Conservation (phyloP, 2,797 vertebrate species). For the Mycteria americana region DNA sequence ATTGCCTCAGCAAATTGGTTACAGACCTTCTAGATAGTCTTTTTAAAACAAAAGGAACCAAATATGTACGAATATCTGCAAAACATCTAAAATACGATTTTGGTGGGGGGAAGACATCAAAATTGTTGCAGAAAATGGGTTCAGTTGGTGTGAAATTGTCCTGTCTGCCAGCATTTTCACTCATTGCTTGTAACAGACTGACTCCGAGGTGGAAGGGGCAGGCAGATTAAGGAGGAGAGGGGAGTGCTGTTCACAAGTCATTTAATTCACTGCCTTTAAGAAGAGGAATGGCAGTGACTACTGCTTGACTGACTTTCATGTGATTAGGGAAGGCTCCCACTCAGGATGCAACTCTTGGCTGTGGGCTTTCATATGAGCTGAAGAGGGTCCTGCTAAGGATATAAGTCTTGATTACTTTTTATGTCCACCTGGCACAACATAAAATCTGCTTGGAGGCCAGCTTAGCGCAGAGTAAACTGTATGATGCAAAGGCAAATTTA, state of each 20-base stretch:
- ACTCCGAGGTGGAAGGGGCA: background rate
- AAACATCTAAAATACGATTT: background rate
- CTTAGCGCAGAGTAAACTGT: background rate
- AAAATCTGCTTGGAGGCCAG: background rate
- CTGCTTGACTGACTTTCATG: background rate
- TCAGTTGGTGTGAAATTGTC: background rate
- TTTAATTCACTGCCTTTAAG: background rate
- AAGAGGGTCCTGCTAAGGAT: background rate
- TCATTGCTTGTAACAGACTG: background rate
- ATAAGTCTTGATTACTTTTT: background rate
- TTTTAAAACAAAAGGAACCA: background rate
- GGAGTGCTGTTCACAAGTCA: background rate
- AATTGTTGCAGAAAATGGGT: background rate
- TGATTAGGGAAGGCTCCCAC: background rate
- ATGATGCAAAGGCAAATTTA: background rate
- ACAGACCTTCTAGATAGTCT: background rate
- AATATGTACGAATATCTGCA: background rate
- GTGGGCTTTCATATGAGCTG: background rate
- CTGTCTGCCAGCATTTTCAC: background rate
- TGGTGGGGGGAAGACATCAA: fast-evolving
- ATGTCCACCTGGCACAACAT: background rate
- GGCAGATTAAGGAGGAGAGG: background rate
- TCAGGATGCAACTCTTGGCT: background rate
- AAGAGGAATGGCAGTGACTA: background rate
- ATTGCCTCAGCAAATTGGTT: background rate